Percentiles rank a stretch among this genome's conserved stretches.
Evolutionary conservation across 1,140 invertebrate genomes (phyloP).

Genomic region (Platorchestia sp.): DNA sequence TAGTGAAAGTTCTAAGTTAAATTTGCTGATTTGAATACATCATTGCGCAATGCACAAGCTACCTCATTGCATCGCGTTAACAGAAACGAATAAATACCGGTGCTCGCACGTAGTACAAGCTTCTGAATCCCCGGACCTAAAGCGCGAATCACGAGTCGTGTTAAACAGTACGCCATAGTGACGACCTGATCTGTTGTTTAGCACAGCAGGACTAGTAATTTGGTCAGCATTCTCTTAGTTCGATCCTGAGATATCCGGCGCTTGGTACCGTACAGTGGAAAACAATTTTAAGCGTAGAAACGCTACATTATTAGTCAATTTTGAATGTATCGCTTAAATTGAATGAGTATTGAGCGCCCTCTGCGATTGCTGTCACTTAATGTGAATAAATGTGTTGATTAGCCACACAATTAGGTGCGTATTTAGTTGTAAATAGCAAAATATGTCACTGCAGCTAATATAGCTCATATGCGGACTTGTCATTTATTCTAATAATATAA

Average conservation of each 20-base stretch:
- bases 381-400: not conserved
- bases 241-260: not conserved
- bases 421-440: too few relatives aligned
- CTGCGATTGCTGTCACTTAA: not conserved
- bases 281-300: not conserved
- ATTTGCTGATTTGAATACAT: not conserved
- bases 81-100: too few relatives aligned
- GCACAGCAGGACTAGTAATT: too few relatives aligned
- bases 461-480: too few relatives aligned
- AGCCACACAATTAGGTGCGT: too few relatives aligned
- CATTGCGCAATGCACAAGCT: not conserved
- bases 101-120: too few relatives aligned
- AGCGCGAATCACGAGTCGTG: too few relatives aligned
- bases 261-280: not conserved
- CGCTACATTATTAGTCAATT: not conserved
- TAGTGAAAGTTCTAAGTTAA: not conserved
- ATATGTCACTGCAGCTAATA: too few relatives aligned
- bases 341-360: not conserved
- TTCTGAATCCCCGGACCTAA: too few relatives aligned
- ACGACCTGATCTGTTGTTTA: not conserved
- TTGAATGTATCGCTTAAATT: not conserved
- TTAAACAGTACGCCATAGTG: not conserved
- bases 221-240: too few relatives aligned
- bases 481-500: too few relatives aligned
- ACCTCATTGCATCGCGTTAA: not conserved